Base-by-base conservation (phyloP, 23 tunicate species). In the Halocynthia aurantium region DNA sequence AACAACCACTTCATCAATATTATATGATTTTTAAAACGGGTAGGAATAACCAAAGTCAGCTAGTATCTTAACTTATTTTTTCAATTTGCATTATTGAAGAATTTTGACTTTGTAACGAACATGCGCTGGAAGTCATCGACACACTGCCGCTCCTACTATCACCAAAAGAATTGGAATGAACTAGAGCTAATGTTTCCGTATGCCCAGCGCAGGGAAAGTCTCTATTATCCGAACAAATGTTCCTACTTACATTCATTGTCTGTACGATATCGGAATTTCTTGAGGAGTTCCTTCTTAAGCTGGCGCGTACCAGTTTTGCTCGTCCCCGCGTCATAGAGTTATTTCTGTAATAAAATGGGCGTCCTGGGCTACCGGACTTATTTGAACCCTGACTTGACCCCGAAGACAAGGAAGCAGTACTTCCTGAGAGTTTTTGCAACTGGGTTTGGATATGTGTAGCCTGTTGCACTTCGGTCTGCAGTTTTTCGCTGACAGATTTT, bases 281-380 rank as follows among this genome's bases (percentile, higher is more conserved):
- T n/a, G 78, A 74, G 55, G 85, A 80, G 62, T 88, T 86, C 78
- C 81, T 72, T 17, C 96, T 85, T 70, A 89, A 64, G 70, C 89
- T 89, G 52, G 70, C 81, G 69, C 96, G 85, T 5, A 89, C 89
- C 52, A 78, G 86, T 61, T 84, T 78, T 5, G 96, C 96, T 61
- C 81, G 85, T 12, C 82, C 78, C 44, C 81, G 82, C 15, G 96
- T 89, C 96, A 89, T 89, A 44, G 96, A 89, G 80, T 89, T 89
- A 61, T 89, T 89, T 21, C 96, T 80, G 53, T 87, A 73, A 6
- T 66, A 79, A 69, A 89, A 89, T 22, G 88, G 82, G 5, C 6
- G 63, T 5, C 63, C 63, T 2, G 63, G 22, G 40, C 63, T 51
- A 44, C 57, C 31, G 17, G 63, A 44, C 56, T 52, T 51, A 18